Evolutionary conservation across 2,113 vertebrate genomes (phyloP), one percentile per base, ranked within the genome.

Genomic region (Chamaetylas fuelleborni): DNA sequence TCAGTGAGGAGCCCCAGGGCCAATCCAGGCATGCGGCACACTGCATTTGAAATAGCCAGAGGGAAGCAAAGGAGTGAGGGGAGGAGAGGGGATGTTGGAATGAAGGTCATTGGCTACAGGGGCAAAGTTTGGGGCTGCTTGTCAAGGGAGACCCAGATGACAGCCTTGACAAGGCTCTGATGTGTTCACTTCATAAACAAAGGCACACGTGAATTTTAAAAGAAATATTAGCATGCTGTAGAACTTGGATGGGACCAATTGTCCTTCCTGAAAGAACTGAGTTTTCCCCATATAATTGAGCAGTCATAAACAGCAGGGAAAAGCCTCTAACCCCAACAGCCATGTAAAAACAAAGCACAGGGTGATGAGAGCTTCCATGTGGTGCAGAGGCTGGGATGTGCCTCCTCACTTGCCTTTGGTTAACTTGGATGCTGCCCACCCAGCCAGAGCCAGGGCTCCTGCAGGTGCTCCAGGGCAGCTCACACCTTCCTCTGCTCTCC

Each of bases 381-480:
- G 38, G 51, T 8, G n/a, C 69, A 40, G 40, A 70, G 26, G 6
- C 22, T 66, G 42, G 24, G 33, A 58, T 26, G 23, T 12, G 5
- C 24, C 4, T n/a, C 34, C 14, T 13, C 2, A 0, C 13, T 13
- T 3, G 8, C 43, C 14, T 29, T 58, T 42, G 26, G 29, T 36
- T 82, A 54, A 34, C 6, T 33, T 18, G 50, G 54, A 31, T 61
- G 33, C 24, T 79, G 43, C 38, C 20, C 48, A 54, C 13, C 11
- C 34, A 64, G 6, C 19, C 67, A 29, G 3, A 5, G 61, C 29
- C 20, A 19, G 19, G 66, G 18, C 17, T 77, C 31, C 54, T 78
- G 34, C 45, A 51, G 43, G 20, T 51, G 33, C 29, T 29, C 65
- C 23, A 42, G 25, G 42, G 50, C 67, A 50, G 50, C 26, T 79